Base-by-base conservation (phyloP, 2,113 vertebrate genomes). In the Tichodroma muraria region DNA sequence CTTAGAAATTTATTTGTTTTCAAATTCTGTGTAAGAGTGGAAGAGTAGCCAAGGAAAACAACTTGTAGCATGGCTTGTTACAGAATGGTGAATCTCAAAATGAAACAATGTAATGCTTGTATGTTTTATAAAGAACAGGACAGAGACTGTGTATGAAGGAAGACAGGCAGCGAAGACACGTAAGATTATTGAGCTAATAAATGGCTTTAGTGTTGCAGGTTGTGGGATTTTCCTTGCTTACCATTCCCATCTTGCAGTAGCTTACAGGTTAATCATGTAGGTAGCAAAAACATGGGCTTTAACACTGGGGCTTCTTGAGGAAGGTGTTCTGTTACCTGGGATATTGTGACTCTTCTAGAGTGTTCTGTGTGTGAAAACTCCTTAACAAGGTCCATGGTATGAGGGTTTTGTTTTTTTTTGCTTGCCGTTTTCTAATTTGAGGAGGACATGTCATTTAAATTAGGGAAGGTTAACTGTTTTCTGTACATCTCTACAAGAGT, bases 121-220 rank as follows among this genome's bases (percentile, higher is more conserved):
- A 1, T 11, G 65, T 50, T 12, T 61, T 59, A 19, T 4, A 7
- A 49, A 44, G 49, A 50, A 7, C 9, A 6, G 13, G 14, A 4
- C 8, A 25, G 35, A 22, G 38, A 27, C 10, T 54, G n/a, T 13
- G 1, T 1, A 0, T 9, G 50, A n/a, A 59, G 30, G 40, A 38
- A 80, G 35, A n/a, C 6, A 18, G n/a, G 20, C 21, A 47, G 37
- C 18, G 30, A 60, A 60, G 64, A 16, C 9, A 8, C 3, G 6
- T 42, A 20, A 49, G 9, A 20, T 30, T 60, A 5, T 45, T 3
- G 19, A 21, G 60, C 1, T 37, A 16, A 40, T 6, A 72, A 82
- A 60, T 16, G 24, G 13, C 11, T 79, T 76, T 24, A 35, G 49
- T 49, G 35, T 19, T 69, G 37, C 52, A 49, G 25, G 7, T 17